Conservation (phyloP, 2,797 vertebrate species). For the Odontamblyopus lacepedii region DNA sequence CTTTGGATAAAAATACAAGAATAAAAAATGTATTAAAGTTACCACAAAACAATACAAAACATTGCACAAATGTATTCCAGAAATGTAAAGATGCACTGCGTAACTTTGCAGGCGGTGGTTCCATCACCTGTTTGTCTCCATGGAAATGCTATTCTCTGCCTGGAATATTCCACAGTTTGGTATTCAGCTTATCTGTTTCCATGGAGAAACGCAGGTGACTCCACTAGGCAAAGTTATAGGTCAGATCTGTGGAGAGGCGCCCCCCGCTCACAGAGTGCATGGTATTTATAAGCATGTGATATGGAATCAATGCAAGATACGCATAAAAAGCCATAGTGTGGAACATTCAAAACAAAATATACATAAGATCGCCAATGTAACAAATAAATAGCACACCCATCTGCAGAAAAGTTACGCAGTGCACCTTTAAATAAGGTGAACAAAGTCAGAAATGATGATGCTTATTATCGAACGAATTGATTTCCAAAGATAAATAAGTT, state of each 20-base stretch:
- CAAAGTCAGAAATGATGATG: background rate
- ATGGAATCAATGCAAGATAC: too few species aligned
- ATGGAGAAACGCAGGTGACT: background rate
- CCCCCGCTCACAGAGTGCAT: too few species aligned
- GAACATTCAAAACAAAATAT: background rate
- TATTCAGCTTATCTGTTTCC: background rate
- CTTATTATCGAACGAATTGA: background rate
- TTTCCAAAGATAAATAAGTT: background rate
- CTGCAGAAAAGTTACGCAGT: background rate
- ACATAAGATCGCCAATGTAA: too few species aligned
- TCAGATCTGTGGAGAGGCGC: background rate
- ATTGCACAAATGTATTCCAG: constrained; percentile 57
- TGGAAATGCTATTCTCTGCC: background rate
- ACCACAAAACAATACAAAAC: constrained; percentile 56
- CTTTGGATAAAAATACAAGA: constrained; percentile 49
- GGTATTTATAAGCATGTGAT: background rate
- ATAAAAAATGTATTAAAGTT: constrained; percentile 68
- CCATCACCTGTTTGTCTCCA: too few species aligned
- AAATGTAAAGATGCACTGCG: background rate
- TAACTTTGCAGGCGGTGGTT: background rate
- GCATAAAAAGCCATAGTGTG: background rate
- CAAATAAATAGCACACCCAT: too few species aligned
- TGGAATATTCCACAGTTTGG: background rate
- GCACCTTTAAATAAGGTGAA: background rate
- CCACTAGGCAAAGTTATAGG: background rate